Base-by-base conservation (phyloP, 37 sponge, comb jelly and placozoan species). In the Eunapius fragilis region DNA sequence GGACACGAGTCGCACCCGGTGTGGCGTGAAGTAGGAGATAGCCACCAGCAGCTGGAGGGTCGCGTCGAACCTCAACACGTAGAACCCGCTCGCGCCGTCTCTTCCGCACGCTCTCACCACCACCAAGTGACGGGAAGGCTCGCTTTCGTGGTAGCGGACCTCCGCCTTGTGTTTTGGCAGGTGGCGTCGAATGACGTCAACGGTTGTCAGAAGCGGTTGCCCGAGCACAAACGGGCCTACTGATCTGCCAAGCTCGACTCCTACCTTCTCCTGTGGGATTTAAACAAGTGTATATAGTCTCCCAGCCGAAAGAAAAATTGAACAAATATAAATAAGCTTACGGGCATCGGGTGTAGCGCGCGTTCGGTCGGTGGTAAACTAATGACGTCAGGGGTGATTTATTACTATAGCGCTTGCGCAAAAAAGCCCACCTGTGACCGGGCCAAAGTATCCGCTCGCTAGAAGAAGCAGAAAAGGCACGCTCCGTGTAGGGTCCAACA, bases 101-200 rank as follows among this genome's bases (percentile, higher is more conserved):
- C 34, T 3, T 33, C 14, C 36, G 7, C 34, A 35, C 10, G 34
- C 75, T 23, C 24, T 33, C 34, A 75, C 24, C 19, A 31, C 12
- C 34, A 75, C 23, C 24, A 35, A 31, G 32, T 27, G 25, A 31
- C 31, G 25, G 0, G 75, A 31, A 3, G 32, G 32, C 24, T 33
- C 75, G 19, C 75, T 36, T 25, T 75, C 75, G 34, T 31, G 31
- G 34, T 75, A 75, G 24, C 32, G 25, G 3, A 75, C 75, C 11
- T 35, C 34, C 26, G 75, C 75, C 11, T 32, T 75, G 32, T 33
- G 25, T 22, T 75, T 75, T 75, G 75, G 75, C 31, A 75, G 75
- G 34, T 75, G 34, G 34, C 22, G 25, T 19, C 75, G 75, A 25
- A 75, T 31, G 31, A 35, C 30, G 19, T 75, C 75, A 31, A 75